A percentile compares a stretch with the other conserved stretches of the same genome.
These are phyloP conservation scores for Scylla paramamosain DNA, from an alignment of 1,140 invertebrate genomes.

Conservation along the genomic window DNA sequence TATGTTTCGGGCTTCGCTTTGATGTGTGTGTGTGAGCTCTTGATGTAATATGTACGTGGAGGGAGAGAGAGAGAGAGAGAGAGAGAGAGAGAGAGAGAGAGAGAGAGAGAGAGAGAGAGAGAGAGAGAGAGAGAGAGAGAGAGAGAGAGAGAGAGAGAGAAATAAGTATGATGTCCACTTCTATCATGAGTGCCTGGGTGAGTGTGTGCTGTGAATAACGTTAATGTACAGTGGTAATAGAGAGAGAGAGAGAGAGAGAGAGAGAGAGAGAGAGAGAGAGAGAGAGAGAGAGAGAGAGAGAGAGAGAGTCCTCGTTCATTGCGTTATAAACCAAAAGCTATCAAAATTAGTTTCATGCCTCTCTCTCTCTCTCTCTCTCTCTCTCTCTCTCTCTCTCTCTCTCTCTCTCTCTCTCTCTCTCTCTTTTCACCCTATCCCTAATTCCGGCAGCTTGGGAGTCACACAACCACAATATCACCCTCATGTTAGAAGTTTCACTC, in stretches of 20 bases:
- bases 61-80: not conserved
- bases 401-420: not conserved
- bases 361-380: constrained; percentile 18
- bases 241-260: constrained; percentile 20
- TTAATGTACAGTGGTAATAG: not conserved
- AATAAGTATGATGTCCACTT: not conserved
- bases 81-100: not conserved
- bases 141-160: not conserved
- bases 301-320: not conserved
- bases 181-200: not conserved
- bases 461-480: not conserved
- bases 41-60: too few relatives aligned
- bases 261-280: constrained; percentile 14
- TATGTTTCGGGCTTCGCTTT: not conserved
- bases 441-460: not conserved
- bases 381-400: not conserved
- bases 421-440: not conserved
- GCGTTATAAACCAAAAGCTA: too few relatives aligned
- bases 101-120: not conserved
- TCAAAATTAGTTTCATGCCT: not conserved
- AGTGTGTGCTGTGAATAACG: not conserved
- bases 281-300: not conserved
- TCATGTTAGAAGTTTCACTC: not conserved
- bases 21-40: not conserved
- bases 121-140: not conserved